These are phyloP conservation scores for Tromatobia lineatoria DNA, from an alignment of 2,888 invertebrate species.

Conservation along the genomic window DNA sequence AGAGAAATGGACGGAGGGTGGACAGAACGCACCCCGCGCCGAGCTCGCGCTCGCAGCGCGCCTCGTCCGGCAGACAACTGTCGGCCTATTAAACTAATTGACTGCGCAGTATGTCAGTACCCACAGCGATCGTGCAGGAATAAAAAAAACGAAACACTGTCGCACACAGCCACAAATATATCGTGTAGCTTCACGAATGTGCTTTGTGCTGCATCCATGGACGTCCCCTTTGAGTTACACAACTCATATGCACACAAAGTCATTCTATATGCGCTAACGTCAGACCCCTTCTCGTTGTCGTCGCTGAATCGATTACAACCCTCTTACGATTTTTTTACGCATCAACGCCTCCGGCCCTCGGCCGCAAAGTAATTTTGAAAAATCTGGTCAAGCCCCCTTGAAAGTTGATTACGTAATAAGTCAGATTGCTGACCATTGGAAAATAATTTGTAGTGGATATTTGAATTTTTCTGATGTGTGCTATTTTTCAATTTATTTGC, in stretches of 20 bases:
- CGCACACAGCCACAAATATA: constrained; percentile 63
- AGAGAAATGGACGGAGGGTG: constrained; percentile 9
- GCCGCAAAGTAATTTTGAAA: constrained; percentile 55
- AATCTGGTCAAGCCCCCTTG: constrained; percentile 23
- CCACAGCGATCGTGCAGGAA: constrained; percentile 75
- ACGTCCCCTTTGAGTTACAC: constrained; percentile 36
- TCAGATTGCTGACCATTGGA: background rate
- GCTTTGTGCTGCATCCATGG: constrained; percentile 8
- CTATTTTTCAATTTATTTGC: background rate
- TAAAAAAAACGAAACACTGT: constrained; percentile 53
- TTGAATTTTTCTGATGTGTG: background rate
- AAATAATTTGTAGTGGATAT: background rate
- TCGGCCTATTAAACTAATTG: constrained; percentile 85
- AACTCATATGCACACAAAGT: constrained; percentile 16
- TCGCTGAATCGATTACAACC: constrained; percentile 72
- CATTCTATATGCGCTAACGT: constrained; percentile 13
- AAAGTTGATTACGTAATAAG: constrained; percentile 5
- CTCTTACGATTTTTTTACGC: constrained; percentile 79
- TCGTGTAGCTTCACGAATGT: constrained; percentile 36
- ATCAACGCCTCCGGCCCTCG: constrained; percentile 77
- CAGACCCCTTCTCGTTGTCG: constrained; percentile 41
- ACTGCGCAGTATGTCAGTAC: constrained; percentile 82
- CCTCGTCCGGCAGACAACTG: constrained; percentile 80
- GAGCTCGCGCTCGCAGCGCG: constrained; percentile 64
- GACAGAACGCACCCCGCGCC: constrained; percentile 32